These are phyloP conservation scores for Macrosiphum euphorbiae DNA, from an alignment of 2,888 invertebrate genomes.

Conservation along the genomic window DNA sequence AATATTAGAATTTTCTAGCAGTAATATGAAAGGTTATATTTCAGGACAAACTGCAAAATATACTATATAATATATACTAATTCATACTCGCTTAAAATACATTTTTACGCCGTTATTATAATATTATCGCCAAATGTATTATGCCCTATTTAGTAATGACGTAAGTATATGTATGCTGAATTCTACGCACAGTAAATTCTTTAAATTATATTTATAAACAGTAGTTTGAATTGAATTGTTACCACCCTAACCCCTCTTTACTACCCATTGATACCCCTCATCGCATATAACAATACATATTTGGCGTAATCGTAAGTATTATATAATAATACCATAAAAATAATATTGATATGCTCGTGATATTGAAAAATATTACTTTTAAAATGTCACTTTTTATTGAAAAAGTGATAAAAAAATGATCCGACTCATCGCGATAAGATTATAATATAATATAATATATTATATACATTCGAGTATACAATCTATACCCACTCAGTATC, in stretches of 20 bases:
- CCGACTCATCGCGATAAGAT: background rate
- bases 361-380: background rate
- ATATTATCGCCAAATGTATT: no score
- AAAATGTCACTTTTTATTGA: background rate
- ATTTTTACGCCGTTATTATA: no score
- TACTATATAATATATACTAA: no score
- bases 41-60: background rate
- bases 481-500: background rate
- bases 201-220: background rate
- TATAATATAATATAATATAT: background rate
- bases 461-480: background rate
- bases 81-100: background rate
- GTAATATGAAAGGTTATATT: background rate
- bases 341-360: background rate
- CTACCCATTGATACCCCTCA: background rate
- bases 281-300: background rate
- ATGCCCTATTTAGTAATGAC: no score
- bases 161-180: no score
- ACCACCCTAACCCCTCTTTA: background rate
- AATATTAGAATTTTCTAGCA: background rate
- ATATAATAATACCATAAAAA: background rate
- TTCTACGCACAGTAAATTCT: no score
- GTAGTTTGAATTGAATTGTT: background rate
- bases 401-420: background rate
- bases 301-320: background rate